A percentile compares a stretch with the other conserved stretches of the same genome.
Conservation (phyloP, 2,888 invertebrate genomes). For the Epinotia bilunana region DNA sequence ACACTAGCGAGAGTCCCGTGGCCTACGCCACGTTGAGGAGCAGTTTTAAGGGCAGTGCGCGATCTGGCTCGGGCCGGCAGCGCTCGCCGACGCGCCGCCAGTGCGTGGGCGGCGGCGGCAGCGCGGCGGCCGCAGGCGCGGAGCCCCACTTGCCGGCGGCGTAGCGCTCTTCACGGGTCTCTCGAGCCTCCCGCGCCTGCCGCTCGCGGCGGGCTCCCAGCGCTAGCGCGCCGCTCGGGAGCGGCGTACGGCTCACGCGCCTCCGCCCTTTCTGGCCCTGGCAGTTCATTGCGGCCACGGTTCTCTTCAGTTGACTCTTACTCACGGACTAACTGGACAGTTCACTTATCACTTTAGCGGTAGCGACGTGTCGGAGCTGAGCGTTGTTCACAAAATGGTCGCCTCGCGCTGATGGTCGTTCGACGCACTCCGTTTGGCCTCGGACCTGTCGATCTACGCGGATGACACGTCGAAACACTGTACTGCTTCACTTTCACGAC, state of each 20-base stretch:
- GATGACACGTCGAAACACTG: slow-evolving; percentile 83
- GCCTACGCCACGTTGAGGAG: slow-evolving; percentile 85
- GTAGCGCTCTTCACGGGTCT: slow-evolving; percentile 68
- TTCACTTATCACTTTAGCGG: slow-evolving; percentile 68
- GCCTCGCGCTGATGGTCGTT: slow-evolving; percentile 62
- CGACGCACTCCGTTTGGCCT: slow-evolving; percentile 68
- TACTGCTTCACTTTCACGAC: slow-evolving; percentile 79
- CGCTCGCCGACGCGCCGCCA: slow-evolving; percentile 85
- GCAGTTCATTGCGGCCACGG: slow-evolving; percentile 62
- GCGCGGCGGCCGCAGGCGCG: slow-evolving; percentile 90
- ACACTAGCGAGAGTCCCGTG: slow-evolving; percentile 72
- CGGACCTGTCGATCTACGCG: slow-evolving; percentile 78
- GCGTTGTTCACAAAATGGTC: slow-evolving; percentile 75
- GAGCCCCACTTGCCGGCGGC: slow-evolving; percentile 94
- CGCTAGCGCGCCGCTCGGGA: slow-evolving; percentile 57
- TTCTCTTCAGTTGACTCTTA: slow-evolving; percentile 51
- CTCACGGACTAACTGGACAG: slow-evolving; percentile 56
- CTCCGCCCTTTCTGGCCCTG: slow-evolving; percentile 63
- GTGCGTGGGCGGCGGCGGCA: slow-evolving; percentile 92
- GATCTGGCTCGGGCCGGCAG: slow-evolving; percentile 78
- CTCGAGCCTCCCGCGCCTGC: slow-evolving; percentile 47
- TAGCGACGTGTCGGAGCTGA: slow-evolving; percentile 63
- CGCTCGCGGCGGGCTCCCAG: slow-evolving; percentile 53
- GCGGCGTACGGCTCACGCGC: slow-evolving; percentile 59
- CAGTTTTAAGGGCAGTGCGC: slow-evolving; percentile 86